Conservation (phyloP, 2,797 vertebrate species). For the Fistularia commersonii region DNA sequence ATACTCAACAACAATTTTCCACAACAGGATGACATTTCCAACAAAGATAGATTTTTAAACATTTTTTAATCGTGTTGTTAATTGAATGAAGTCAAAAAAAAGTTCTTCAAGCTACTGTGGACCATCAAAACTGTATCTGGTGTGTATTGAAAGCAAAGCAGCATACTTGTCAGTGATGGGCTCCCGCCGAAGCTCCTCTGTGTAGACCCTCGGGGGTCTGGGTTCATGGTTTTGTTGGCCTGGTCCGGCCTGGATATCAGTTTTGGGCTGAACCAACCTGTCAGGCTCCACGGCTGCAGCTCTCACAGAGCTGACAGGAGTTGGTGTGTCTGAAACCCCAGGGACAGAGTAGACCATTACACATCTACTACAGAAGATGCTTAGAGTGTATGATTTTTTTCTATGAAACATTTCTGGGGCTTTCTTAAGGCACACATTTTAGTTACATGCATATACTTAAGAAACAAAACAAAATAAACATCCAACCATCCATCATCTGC, state of each 20-base stretch:
- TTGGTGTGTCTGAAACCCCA: conserved; percentile 27
- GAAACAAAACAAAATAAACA: too few species aligned
- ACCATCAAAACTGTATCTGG: too few species aligned
- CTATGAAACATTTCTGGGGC: too few species aligned
- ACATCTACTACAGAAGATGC: background rate
- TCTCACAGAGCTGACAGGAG: conserved; percentile 36
- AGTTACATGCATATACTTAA: too few species aligned
- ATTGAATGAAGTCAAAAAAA: too few species aligned
- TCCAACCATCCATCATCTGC: too few species aligned
- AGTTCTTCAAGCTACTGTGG: too few species aligned
- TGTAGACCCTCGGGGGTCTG: conserved; percentile 55
- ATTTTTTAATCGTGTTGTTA: too few species aligned
- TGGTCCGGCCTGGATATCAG: conserved; percentile 41
- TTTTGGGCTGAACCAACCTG: conserved; percentile 46
- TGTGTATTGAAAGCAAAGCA: background rate
- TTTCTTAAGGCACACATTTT: too few species aligned
- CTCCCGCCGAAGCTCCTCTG: conserved; percentile 70
- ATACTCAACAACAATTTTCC: too few species aligned
- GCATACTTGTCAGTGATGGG: conserved; percentile 68
- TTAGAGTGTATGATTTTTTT: background rate
- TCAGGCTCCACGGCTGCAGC: conserved; percentile 40
- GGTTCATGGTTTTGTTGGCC: conserved; percentile 57
- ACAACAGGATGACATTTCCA: too few species aligned
- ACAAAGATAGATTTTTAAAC: too few species aligned
- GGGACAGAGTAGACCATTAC: background rate